Evolutionary conservation across 2,797 vertebrate genomes (phyloP).

Genomic region (Falco biarmicus): DNA sequence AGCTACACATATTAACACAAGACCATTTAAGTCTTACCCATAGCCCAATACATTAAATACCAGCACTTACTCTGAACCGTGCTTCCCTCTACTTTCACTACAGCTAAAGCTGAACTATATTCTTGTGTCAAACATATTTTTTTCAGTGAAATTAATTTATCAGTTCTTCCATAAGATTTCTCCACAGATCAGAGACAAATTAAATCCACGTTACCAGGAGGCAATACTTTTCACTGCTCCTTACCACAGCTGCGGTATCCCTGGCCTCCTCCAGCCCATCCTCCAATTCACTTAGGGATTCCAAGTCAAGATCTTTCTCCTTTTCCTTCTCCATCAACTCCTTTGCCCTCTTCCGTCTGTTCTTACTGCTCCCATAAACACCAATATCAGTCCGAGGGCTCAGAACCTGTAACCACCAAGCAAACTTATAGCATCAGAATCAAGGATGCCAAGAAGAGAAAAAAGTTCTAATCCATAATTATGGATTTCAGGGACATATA

Average conservation of each 20-base stretch:
- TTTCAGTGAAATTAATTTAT: neutral
- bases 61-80: neutral
- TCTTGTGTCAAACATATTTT: neutral
- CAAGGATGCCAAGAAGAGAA: neutral
- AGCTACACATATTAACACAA: neutral
- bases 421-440: neutral
- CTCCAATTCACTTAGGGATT: constrained; percentile 90
- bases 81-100: neutral
- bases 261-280: constrained; percentile 88
- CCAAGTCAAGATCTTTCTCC: constrained; percentile 88
- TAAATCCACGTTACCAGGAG: fast-evolving
- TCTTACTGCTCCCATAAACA: constrained; percentile 94
- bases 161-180: neutral
- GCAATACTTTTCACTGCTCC: neutral
- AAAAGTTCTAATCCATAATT: neutral
- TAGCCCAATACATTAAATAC: neutral
- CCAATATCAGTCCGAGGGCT: constrained; percentile 95
- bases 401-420: constrained; percentile 82
- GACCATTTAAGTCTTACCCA: neutral
- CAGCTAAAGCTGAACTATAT: neutral
- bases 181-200: neutral
- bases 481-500: neutral
- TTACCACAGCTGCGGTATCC: constrained; percentile 91
- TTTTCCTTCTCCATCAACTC: constrained; percentile 94
- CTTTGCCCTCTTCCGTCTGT: constrained; percentile 90